Base-by-base conservation (phyloP, 1,140 invertebrate genomes). In the Drosophila melanogaster region DNA sequence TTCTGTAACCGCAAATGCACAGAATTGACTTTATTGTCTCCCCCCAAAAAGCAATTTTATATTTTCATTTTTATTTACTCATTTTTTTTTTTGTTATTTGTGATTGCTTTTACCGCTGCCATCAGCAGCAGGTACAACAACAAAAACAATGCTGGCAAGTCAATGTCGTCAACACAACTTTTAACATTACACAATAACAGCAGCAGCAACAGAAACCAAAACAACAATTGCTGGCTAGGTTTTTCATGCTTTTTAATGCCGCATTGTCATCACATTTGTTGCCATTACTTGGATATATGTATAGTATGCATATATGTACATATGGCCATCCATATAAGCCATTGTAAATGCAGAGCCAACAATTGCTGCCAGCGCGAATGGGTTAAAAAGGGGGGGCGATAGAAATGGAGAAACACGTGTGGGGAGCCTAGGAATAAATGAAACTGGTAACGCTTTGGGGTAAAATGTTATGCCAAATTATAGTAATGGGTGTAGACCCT, bases 201-300 rank as follows among this genome's bases (percentile, higher is more conserved):
- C 41, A 58, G 17, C 41, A 43, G 30, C 61, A 67, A 30, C 59
- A 57, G 30, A 51, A 59, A 41, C 10, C 55, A 66, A 55, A 76
- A 58, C 64, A 61, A 61, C 47, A 47, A 70, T 59, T 55, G 67
- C 54, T 53, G 64, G 43, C 65, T 64, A 72, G 58, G 57, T 56
- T 67, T 84, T 83, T 79, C 67, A 84, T 79, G 79, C 66, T 77
- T 77, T 81, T 81, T 77, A 81, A 81, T 77, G 79, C 66, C 71
- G 84, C 79, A 79, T 87, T 87, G 83, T 89, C 83, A 87, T 87
- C 84, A 76, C 71, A 83, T 87, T 86, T 87, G 69, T 51, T 72
- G 72, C 59, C 70, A 64, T 64, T 64, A 56, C 58, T 50, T 46
- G 41, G 15, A 38, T 55, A 56, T 43, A 38, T 55, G 51, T 43